These are phyloP conservation scores for Luperina testacea DNA, from an alignment of 2,888 invertebrate species.

Conservation along the genomic window DNA sequence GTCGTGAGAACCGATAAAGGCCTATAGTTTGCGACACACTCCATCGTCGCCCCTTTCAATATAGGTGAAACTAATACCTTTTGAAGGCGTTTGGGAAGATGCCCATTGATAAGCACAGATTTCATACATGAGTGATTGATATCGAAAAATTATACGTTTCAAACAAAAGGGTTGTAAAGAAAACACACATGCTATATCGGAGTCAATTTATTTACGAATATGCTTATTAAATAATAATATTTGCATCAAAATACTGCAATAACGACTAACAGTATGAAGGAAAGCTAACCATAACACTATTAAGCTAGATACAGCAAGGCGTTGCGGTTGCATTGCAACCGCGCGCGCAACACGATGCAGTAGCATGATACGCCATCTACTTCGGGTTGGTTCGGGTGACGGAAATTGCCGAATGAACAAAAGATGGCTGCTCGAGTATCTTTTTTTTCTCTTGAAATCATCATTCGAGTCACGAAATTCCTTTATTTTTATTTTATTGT, in stretches of 20 bases:
- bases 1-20: not conserved
- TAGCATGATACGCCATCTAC: conserved; percentile 44
- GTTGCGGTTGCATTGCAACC: conserved; percentile 62
- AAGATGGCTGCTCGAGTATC: not conserved
- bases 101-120: not conserved
- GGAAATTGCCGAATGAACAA: conserved; percentile 18
- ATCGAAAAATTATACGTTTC: not conserved
- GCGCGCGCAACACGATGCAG: conserved; percentile 59
- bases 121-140: not conserved
- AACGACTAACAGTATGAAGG: conserved; percentile 86
- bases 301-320: conserved; percentile 80
- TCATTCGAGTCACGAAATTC: not conserved
- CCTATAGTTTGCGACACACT: not conserved
- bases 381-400: conserved; percentile 6
- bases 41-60: not conserved
- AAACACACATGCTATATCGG: conserved; percentile 83
- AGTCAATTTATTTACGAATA: conserved; percentile 90
- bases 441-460: not conserved
- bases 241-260: conserved; percentile 90
- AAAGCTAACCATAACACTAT: conserved; percentile 83
- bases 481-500: not conserved
- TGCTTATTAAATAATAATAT: conserved; percentile 89
- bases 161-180: conserved; percentile 52
- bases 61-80: not conserved
- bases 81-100: not conserved